Evolutionary conservation across 1,140 invertebrate species (phyloP), one percentile per base, ranked within the genome.

Genomic region (Diorhabda sublineata): DNA sequence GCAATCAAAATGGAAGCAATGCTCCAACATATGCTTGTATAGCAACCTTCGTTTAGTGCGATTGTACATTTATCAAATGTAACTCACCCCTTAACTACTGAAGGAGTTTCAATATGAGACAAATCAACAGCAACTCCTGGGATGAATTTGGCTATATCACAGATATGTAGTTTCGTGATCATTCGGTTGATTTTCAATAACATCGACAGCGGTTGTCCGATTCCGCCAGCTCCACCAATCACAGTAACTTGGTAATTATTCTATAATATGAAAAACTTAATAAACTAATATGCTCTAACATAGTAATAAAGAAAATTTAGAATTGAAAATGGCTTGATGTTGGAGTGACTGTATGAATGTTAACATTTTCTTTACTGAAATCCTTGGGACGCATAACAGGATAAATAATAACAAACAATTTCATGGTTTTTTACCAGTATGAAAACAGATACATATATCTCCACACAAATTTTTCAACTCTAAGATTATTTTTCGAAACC

Each of bases 51-150:
- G 26, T 26, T 26, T 26, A 26, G 26, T 26, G 1, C 1, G 26
- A 26, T 26, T 26, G 26, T 26, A 26, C 26, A 26, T 26, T 26
- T 26, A 26, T 26, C 26, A 26, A 9, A 62, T 61, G 56, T 5
- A 69, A 58, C 71, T 70, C 73, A 80, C 75, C 73, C 78, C 68
- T 69, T 76, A 11, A 81, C 79, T 77, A 77, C 78, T 45, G 77
- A 78, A 11, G 74, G 73, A 41, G 95, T 96, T 76, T 98, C 92
- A 78, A 98, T 98, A 83, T 99, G 98, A 11, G 96, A 98, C 9
- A 99, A 86, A 87, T 99, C 98, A 71, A 95, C 95, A 68, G 96
- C 97, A 11, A 99, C 97, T 73, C 98, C 98, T 68, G 94, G 93
- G 57, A 97, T 98, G 78, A 96, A 90, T 71, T 98, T 91, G 1